Percentiles rank a stretch among this genome's conserved stretches.
phyloP scores from a whole-genome alignment of 2,888 invertebrate species.

The Cyaniris semiargus region DNA sequence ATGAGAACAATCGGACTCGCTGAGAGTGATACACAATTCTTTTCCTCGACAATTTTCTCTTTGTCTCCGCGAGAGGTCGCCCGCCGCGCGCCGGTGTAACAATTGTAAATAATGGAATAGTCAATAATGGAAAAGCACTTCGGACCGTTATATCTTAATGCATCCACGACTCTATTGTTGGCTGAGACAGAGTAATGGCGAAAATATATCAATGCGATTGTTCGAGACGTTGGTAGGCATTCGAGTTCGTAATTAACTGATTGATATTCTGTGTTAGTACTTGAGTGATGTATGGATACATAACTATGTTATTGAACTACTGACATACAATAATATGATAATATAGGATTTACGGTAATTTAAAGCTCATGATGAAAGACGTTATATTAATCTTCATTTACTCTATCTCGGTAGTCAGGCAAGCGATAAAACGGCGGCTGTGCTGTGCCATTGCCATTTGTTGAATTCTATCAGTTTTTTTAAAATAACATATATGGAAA shows the following conservation, averaged over 20 bases:
- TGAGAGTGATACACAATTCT: background rate
- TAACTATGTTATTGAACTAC: background rate
- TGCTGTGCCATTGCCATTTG: too few species aligned
- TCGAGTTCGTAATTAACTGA: conserved; percentile 13
- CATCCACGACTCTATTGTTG: conserved; percentile 10
- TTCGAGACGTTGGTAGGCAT: background rate
- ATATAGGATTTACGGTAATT: too few species aligned
- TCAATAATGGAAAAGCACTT: conserved; percentile 18
- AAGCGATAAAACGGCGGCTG: too few species aligned
- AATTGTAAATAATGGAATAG: conserved; percentile 30
- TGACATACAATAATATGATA: background rate
- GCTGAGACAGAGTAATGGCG: conserved; percentile 2
- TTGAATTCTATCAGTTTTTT: too few species aligned
- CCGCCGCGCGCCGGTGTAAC: background rate
- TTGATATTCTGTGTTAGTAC: background rate
- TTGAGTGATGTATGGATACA: background rate
- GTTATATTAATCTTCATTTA: too few species aligned
- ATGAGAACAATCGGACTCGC: background rate
- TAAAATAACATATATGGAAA: too few species aligned
- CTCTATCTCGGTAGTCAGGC: too few species aligned
- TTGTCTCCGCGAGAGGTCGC: conserved; percentile 14
- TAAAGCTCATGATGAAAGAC: too few species aligned
- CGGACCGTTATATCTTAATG: conserved; percentile 18
- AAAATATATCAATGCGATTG: conserved; percentile 7
- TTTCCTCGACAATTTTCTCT: conserved; percentile 21